Conservation (phyloP, 2,113 vertebrate genomes). For the Psammodynastes pulverulentus region DNA sequence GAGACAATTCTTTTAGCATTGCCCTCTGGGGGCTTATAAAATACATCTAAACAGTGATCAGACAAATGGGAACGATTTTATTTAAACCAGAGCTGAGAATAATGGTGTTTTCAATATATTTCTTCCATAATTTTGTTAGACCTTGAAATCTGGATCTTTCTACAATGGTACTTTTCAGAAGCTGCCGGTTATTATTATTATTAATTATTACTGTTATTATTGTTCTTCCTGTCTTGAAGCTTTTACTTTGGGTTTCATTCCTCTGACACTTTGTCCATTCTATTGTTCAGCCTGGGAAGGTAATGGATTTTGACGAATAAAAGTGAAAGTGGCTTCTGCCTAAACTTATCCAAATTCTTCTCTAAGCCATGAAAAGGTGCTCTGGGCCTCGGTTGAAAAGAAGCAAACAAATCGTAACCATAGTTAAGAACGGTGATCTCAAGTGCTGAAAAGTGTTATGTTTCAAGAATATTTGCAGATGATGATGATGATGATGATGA, state of each 20-base stretch:
- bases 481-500: not conserved
- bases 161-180: constrained; percentile 13
- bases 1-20: constrained; percentile 19
- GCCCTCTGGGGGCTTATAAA: constrained; percentile 31
- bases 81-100: not conserved
- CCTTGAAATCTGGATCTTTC: constrained; percentile 34
- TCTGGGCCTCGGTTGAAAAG: not conserved
- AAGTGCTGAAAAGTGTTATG: not conserved
- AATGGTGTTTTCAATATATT: constrained; percentile 8
- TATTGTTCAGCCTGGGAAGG: not conserved
- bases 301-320: not conserved
- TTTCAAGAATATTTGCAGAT: not conserved
- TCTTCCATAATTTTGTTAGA: constrained; percentile 28
- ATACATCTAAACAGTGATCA: constrained; percentile 49
- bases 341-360: not conserved
- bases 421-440: not conserved
- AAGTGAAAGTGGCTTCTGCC: not conserved
- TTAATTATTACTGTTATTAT: not conserved
- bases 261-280: not conserved
- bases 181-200: not conserved
- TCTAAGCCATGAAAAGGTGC: not conserved
- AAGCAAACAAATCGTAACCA: not conserved
- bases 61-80: constrained; percentile 29
- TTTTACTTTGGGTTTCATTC: not conserved
- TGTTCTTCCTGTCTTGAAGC: constrained; percentile 16